These are phyloP conservation scores for Acronicta psi DNA, from an alignment of 2,888 invertebrate species.

Conservation along the genomic window DNA sequence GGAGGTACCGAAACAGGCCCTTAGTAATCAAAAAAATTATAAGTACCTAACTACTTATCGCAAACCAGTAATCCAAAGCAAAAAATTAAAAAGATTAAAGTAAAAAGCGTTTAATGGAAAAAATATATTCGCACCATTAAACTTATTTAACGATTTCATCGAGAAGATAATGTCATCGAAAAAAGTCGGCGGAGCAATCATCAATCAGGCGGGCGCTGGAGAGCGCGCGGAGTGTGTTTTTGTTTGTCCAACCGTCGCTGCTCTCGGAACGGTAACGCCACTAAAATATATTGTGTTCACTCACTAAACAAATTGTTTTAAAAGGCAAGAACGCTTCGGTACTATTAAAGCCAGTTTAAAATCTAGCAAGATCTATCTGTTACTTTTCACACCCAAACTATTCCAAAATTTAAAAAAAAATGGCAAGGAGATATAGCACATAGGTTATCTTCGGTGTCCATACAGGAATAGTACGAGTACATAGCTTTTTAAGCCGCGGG, in stretches of 20 bases:
- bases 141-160: conserved; percentile 63
- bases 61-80: conserved; percentile 31
- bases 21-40: too few relatives aligned
- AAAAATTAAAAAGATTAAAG: conserved; percentile 40
- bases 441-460: too few relatives aligned
- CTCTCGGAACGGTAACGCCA: conserved; percentile 32
- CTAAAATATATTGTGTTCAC: conserved; percentile 45
- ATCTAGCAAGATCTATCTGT: conserved; percentile 21
- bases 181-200: conserved; percentile 63
- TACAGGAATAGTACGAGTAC: too few relatives aligned
- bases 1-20: too few relatives aligned
- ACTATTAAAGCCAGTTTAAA: conserved; percentile 23
- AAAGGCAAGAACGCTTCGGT: conserved; percentile 25
- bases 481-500: too few relatives aligned
- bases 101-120: conserved; percentile 55
- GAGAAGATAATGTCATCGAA: conserved; percentile 67
- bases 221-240: conserved; percentile 59
- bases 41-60: not conserved
- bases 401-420: too few relatives aligned
- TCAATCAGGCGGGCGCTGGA: conserved; percentile 65
- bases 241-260: conserved; percentile 61
- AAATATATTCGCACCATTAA: conserved; percentile 60
- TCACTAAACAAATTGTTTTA: conserved; percentile 53
- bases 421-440: too few relatives aligned
- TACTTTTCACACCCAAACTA: too few relatives aligned